Evolutionary conservation across 2,797 vertebrate genomes (phyloP).

Genomic region (Rousettus madagascariensis): DNA sequence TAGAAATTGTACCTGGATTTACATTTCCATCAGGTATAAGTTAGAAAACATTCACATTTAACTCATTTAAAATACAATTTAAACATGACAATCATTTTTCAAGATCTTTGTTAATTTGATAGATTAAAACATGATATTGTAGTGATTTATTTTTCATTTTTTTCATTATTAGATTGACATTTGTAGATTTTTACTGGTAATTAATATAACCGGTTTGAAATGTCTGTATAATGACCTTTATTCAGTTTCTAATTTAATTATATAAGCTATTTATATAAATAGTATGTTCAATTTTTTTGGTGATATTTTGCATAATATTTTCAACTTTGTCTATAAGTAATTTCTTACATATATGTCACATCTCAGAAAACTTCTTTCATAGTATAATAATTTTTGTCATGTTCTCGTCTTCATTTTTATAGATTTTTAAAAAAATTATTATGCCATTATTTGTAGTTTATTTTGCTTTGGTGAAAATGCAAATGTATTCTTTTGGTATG

Average conservation of each 20-base stretch:
- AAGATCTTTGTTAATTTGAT: neutral
- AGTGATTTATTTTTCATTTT: neutral
- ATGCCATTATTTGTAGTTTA: neutral
- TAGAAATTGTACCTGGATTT: neutral
- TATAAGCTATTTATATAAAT: neutral
- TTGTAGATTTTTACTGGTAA: conserved; percentile 26
- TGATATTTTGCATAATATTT: conserved; percentile 13
- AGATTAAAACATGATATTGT: neutral
- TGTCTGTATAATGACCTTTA: neutral
- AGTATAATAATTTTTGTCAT: neutral
- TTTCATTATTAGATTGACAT: conserved; percentile 49
- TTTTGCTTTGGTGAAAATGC: neutral
- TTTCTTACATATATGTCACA: neutral
- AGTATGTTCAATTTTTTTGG: neutral
- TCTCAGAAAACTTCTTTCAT: neutral
- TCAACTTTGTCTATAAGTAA: neutral
- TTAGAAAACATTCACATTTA: neutral
- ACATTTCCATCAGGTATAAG: neutral
- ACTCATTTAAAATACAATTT: neutral
- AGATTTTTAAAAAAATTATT: neutral
- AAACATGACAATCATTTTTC: conserved; percentile 2
- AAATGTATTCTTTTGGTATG: neutral
- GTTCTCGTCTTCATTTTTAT: neutral
- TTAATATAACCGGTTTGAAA: neutral
- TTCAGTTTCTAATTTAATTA: conserved; percentile 13